phyloP scores from a whole-genome alignment of 2,888 invertebrate species.

The Spodoptera picta region DNA sequence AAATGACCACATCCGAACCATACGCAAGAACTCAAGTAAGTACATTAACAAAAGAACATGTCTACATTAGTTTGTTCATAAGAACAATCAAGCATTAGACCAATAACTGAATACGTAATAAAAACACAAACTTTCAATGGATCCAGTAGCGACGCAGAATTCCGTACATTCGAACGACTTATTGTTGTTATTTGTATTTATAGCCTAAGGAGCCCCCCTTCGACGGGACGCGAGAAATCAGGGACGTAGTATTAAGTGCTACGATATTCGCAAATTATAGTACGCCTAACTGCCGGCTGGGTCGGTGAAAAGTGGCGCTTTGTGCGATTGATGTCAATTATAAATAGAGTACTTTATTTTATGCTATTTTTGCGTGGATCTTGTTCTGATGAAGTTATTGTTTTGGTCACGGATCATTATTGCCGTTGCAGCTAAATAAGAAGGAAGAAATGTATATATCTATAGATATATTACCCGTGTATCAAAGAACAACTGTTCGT shows the following conservation, averaged over 20 bases:
- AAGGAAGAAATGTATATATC: too few species aligned
- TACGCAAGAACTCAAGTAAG: too few species aligned
- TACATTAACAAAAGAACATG: conserved; percentile 33
- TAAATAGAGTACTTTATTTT: too few species aligned
- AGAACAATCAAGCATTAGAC: conserved; percentile 27
- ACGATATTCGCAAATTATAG: conserved; percentile 23
- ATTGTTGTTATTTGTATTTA: conserved; percentile 52
- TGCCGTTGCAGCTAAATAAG: too few species aligned
- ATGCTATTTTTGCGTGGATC: too few species aligned
- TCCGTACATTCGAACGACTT: conserved; percentile 48
- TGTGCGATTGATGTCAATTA: background rate
- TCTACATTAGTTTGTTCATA: conserved; percentile 37
- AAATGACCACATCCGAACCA: conserved; percentile 9
- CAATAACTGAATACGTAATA: conserved; percentile 43
- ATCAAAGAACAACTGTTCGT: too few species aligned
- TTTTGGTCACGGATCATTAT: too few species aligned
- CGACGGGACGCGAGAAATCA: conserved; percentile 15
- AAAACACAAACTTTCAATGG: conserved; percentile 55
- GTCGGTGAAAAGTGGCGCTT: background rate
- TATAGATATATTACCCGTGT: too few species aligned
- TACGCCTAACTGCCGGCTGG: conserved; percentile 3
- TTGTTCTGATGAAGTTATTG: too few species aligned
- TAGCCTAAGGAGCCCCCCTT: conserved; percentile 37
- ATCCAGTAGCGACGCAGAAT: conserved; percentile 55
- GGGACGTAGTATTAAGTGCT: conserved; percentile 20